Conservation (phyloP, 2,797 vertebrate genomes). For the Melanotaenia pygmaea region DNA sequence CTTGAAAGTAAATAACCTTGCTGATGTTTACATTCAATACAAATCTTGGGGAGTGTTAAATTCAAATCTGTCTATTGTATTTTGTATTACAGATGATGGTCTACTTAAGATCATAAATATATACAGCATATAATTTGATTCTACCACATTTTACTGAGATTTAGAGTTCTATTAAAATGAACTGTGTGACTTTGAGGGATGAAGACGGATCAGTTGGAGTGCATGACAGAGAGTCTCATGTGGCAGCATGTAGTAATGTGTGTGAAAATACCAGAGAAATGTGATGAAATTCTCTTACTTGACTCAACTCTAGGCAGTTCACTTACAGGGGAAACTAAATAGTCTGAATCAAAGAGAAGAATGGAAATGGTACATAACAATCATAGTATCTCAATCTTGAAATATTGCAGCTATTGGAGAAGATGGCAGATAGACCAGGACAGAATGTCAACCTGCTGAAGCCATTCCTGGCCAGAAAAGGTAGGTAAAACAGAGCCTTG, state of each 20-base stretch:
- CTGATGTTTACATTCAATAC: no score
- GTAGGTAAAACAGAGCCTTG: constrained; percentile 44
- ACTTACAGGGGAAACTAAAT: constrained; percentile 61
- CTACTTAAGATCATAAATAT: constrained; percentile 14
- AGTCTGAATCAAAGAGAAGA: constrained; percentile 51
- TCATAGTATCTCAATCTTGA: constrained; percentile 59
- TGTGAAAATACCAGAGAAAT: constrained; percentile 50
- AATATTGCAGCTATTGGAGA: constrained; percentile 56
- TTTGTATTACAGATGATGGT: neutral
- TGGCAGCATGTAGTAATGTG: constrained; percentile 44
- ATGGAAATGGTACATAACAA: constrained; percentile 65
- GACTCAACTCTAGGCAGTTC: constrained; percentile 34
- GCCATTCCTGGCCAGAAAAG: constrained; percentile 40
- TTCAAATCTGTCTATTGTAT: neutral
- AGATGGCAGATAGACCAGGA: constrained; percentile 46
- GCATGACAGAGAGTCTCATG: constrained; percentile 26
- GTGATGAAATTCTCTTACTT: constrained; percentile 54
- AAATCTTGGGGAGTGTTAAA: no score
- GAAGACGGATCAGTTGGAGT: constrained; percentile 34
- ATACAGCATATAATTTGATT: constrained; percentile 26
- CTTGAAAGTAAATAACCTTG: no score
- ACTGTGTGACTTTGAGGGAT: constrained; percentile 42
- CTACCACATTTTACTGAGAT: constrained; percentile 41
- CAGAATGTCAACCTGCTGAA: constrained; percentile 56
- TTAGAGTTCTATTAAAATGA: constrained; percentile 26